These are phyloP conservation scores for Psettodes erumei DNA, from an alignment of 2,113 vertebrate genomes.

Conservation along the genomic window DNA sequence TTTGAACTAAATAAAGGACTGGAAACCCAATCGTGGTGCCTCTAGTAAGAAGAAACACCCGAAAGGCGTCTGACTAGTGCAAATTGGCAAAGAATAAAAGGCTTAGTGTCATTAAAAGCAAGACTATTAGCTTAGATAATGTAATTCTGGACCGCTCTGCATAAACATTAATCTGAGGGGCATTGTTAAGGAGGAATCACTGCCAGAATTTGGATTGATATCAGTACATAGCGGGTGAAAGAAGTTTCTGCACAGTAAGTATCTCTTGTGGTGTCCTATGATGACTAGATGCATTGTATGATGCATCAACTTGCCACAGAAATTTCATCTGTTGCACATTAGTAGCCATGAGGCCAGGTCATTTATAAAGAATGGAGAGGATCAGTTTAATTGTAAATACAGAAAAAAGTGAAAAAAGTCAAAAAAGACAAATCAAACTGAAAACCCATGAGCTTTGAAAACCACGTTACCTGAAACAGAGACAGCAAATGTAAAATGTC, in stretches of 20 bases:
- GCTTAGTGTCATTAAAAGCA: slow-evolving; percentile 57
- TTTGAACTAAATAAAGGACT: slow-evolving; percentile 74
- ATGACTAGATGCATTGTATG: slow-evolving; percentile 15
- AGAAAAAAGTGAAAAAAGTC: not conserved
- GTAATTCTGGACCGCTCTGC: slow-evolving; percentile 46
- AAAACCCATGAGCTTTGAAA: not conserved
- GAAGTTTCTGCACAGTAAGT: not conserved
- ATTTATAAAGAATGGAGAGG: not conserved
- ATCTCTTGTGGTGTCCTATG: slow-evolving; percentile 6
- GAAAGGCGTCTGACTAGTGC: slow-evolving; percentile 55
- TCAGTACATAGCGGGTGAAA: slow-evolving; percentile 7
- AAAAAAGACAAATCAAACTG: not conserved
- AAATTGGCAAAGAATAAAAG: slow-evolving; percentile 68
- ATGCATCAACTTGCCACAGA: slow-evolving; percentile 6
- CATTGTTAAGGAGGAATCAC: slow-evolving; percentile 32
- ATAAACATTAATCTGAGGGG: slow-evolving; percentile 46
- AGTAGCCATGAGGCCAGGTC: not conserved
- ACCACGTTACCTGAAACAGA: not conserved
- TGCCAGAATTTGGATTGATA: slow-evolving; percentile 35
- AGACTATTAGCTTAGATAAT: slow-evolving; percentile 60
- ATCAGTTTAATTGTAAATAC: not conserved
- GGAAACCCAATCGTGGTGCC: slow-evolving; percentile 68
- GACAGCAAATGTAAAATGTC: slow-evolving; percentile 3
- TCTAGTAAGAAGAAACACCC: slow-evolving; percentile 69
- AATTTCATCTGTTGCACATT: slow-evolving; percentile 4